A percentile compares a stretch with the other conserved stretches of the same genome.
Evolutionary conservation across 2,888 invertebrate species (phyloP).

Genomic region (Pasiphila rectangulata): DNA sequence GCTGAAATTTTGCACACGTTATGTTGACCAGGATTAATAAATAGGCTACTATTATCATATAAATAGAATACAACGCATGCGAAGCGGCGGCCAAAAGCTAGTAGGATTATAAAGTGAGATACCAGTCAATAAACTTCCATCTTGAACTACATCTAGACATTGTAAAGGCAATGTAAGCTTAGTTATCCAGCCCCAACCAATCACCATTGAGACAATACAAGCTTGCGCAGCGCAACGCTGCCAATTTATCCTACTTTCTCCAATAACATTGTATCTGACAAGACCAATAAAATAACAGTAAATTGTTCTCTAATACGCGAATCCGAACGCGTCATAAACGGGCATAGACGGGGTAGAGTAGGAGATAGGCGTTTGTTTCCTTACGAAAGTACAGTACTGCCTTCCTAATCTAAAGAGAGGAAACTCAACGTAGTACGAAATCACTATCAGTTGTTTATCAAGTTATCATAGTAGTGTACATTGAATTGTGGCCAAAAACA

Average conservation of each 20-base stretch:
- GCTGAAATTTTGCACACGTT: too few relatives aligned
- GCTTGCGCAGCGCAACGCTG: slow-evolving; percentile 5
- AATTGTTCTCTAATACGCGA: slow-evolving; percentile 27
- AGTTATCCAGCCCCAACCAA: slow-evolving; percentile 5
- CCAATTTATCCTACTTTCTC: slow-evolving; percentile 25
- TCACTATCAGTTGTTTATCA: too few relatives aligned
- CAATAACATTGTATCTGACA: slow-evolving; percentile 22
- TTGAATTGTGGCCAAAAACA: too few relatives aligned
- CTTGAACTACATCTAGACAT: not conserved
- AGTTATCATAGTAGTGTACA: too few relatives aligned
- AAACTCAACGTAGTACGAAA: too few relatives aligned
- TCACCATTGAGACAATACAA: slow-evolving; percentile 16
- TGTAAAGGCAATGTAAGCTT: not conserved
- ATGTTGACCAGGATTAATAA: too few relatives aligned
- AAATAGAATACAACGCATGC: too few relatives aligned
- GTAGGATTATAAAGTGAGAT: not conserved
- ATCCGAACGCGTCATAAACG: slow-evolving; percentile 21
- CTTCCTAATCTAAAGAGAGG: too few relatives aligned
- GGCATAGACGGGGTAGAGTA: slow-evolving; percentile 8
- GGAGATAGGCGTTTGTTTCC: not conserved
- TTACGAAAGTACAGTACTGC: slow-evolving; percentile 1
- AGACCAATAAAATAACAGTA: slow-evolving; percentile 26
- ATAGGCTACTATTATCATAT: too few relatives aligned
- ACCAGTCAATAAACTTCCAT: not conserved
- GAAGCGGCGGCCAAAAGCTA: not conserved